phyloP scores from a whole-genome alignment of 2,888 invertebrate species.

The Ophioninae sp. region DNA sequence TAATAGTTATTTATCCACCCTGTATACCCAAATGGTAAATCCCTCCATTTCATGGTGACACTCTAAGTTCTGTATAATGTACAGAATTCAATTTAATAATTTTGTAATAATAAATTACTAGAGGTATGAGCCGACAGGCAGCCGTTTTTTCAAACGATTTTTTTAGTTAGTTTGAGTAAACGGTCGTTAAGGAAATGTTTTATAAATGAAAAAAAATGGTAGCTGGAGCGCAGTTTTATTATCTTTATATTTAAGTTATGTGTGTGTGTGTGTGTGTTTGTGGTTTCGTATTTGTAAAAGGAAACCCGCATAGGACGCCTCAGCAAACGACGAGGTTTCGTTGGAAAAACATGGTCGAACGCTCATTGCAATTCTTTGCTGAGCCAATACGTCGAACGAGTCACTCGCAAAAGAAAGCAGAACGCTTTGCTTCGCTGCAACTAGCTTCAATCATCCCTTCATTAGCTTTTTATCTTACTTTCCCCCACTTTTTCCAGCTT shows the following conservation, averaged over 20 bases:
- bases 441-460: constrained; percentile 31
- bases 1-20: no score
- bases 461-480: constrained; percentile 12
- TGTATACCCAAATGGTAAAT: no score
- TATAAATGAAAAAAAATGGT: no score
- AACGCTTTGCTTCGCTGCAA: constrained; percentile 43
- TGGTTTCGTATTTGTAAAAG: no score
- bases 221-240: neutral
- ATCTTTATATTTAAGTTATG: neutral
- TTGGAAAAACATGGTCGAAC: constrained; percentile 64
- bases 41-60: no score
- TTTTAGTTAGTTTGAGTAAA: no score
- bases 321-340: constrained; percentile 55
- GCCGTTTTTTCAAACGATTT: no score
- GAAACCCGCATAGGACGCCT: constrained; percentile 47
- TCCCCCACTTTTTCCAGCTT: constrained; percentile 7
- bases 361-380: constrained; percentile 65
- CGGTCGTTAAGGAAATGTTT: no score
- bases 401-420: constrained; percentile 47
- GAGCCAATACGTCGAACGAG: constrained; percentile 63
- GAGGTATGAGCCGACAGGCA: no score
- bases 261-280: neutral
- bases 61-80: no score
- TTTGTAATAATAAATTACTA: no score
- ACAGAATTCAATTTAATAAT: no score